Conservation (phyloP, 2,113 vertebrate species). For the Prochilodus magdalenae region DNA sequence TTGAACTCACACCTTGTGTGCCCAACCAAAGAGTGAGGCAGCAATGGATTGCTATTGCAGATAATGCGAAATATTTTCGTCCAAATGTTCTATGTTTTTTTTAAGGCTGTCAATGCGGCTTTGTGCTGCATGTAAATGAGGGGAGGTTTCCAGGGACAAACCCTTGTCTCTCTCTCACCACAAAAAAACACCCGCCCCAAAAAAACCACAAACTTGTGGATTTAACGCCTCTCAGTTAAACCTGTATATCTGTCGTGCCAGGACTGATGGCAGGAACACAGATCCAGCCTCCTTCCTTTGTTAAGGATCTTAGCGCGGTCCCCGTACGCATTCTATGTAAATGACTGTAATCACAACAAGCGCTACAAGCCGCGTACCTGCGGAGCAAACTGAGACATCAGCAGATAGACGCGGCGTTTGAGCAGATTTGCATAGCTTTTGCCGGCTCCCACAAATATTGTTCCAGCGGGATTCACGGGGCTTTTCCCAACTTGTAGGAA, state of each 20-base stretch:
- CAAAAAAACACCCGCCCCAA: neutral
- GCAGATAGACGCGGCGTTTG: slow-evolving; percentile 56
- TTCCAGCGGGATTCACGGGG: slow-evolving; percentile 50
- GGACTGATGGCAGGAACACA: slow-evolving; percentile 39
- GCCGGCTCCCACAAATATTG: slow-evolving; percentile 39
- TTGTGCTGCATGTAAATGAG: slow-evolving; percentile 43
- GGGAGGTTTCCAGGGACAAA: slow-evolving; percentile 32
- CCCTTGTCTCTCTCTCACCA: too few species aligned
- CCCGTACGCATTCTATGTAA: slow-evolving; percentile 57
- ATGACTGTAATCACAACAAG: slow-evolving; percentile 60
- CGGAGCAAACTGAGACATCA: slow-evolving; percentile 41
- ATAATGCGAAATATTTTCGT: neutral
- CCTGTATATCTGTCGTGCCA: slow-evolving; percentile 43
- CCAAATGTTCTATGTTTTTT: slow-evolving; percentile 8
- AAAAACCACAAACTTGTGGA: slow-evolving; percentile 36
- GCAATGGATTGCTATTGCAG: neutral
- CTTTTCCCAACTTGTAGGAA: slow-evolving; percentile 54
- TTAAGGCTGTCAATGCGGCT: slow-evolving; percentile 25
- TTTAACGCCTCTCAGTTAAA: slow-evolving; percentile 44
- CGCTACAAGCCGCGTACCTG: slow-evolving; percentile 55
- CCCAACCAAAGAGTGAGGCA: neutral
- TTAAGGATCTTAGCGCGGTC: slow-evolving; percentile 47
- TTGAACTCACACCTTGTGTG: neutral
- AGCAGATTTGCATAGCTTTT: slow-evolving; percentile 62
- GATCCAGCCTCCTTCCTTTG: slow-evolving; percentile 39